Evolutionary conservation across 2,888 invertebrate species (phyloP), one percentile per base, ranked within the genome.

Genomic region (Tetranychus piercei): DNA sequence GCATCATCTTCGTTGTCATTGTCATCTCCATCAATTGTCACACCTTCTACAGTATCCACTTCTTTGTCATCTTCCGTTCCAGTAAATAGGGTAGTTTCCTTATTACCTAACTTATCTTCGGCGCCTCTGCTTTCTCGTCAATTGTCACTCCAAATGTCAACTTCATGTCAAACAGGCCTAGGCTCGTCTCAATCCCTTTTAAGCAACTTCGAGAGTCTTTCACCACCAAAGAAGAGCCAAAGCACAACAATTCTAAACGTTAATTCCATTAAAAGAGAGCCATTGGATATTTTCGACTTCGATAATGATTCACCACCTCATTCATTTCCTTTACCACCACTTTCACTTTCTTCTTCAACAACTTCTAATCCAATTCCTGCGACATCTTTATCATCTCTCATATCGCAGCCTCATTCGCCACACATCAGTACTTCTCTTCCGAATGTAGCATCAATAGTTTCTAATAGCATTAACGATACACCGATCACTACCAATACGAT

Each of bases 271-370:
- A 55, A 73, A 34, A 18, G 44, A 65, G 64, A 65, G 23, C 73
- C 65, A 11, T 44, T 64, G 22, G 73, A 64, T n/a, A 44, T 73
- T 34, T 64, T 73, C n/a, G 73, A 73, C 23, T 73, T 65, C 55
- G 73, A 73, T 22, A 73, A 55, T 45, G 73, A 73, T 20, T 73
- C 73, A 18, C 73, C 73, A n/a, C 71, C 71, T 20, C 71, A 71
- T n/a, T 71, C 71, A n/a, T 71, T 71, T 23, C 71, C 71, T 11
- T 34, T 45, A 18, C 71, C 71, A n/a, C 71, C 71, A 6, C 45
- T 71, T 44, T 44, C 71, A 5, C 34, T 71, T n/a, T n/a, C 44
- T 22, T 22, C 71, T 6, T 71, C 71, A 7, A 23, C 69, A 2
- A 45, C n/a, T 11, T 44, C 71, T 44, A 23, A 43, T 9, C 44